phyloP scores from a whole-genome alignment of 2,888 invertebrate species.

The Nemapogon koenigi region DNA sequence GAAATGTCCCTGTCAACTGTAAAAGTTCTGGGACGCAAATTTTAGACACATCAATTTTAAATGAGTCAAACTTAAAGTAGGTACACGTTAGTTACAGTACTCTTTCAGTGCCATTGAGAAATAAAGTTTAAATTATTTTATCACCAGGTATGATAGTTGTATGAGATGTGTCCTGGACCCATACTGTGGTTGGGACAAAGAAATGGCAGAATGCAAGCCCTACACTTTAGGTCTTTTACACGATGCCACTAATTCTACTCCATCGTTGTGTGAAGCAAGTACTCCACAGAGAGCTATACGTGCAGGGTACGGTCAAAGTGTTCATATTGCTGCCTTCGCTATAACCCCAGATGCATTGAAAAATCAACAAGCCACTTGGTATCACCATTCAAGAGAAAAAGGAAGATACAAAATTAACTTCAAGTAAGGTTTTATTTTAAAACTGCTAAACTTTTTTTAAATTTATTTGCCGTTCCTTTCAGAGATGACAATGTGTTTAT shows the following conservation, averaged over 20 bases:
- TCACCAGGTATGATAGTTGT: constrained; percentile 68
- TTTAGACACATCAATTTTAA: too few species aligned
- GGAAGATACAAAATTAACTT: constrained; percentile 61
- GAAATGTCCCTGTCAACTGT: too few species aligned
- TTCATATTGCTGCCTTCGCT: constrained; percentile 64
- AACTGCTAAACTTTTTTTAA: too few species aligned
- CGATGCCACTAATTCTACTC: constrained; percentile 67
- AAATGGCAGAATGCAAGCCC: constrained; percentile 61
- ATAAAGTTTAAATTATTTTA: too few species aligned
- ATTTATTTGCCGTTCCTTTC: too few species aligned
- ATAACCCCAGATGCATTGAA: constrained; percentile 54
- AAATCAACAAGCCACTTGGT: constrained; percentile 56
- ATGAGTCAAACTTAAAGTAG: too few species aligned
- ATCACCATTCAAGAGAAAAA: constrained; percentile 59
- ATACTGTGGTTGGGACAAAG: constrained; percentile 75
- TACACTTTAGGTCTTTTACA: constrained; percentile 65
- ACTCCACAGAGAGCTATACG: constrained; percentile 61
- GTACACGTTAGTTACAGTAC: too few species aligned
- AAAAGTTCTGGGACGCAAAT: too few species aligned
- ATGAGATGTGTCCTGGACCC: constrained; percentile 70
- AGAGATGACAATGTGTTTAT: too few species aligned
- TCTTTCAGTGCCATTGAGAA: too few species aligned
- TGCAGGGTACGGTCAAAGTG: constrained; percentile 69
- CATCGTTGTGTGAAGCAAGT: constrained; percentile 63
- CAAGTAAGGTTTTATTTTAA: constrained; percentile 41